Evolutionary conservation across 2,888 invertebrate species (phyloP), one percentile per base, ranked within the genome.

Genomic region (Drosophila seclusa): DNA sequence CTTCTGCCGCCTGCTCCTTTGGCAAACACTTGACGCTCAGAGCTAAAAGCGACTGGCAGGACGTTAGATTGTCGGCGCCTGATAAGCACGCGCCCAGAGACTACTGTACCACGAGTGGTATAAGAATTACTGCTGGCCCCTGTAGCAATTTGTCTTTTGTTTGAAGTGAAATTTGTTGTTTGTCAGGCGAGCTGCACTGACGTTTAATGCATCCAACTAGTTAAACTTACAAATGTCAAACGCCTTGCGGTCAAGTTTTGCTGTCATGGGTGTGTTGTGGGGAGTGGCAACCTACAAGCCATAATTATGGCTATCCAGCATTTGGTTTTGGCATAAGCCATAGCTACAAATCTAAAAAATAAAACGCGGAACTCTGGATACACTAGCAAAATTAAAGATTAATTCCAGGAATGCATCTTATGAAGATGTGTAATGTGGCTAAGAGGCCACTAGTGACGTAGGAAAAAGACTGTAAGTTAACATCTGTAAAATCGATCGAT

Each of bases 81-180:
- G 89, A 83, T 86, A 80, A 52, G 38, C 29, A 13, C 36, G 45
- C 58, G 49, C 38, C 52, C 55, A 42, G 58, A 68, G 64, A 69
- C 38, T 55, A 24, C 16, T 45, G 24, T 24, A 8, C 45, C 1
- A 16, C 27, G 36, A 54, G 11, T 36, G 24, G 18, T 10, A 53
- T 18, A 55, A 29, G 38, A 55, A 38, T 52, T 69, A 76, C 53
- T 62, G 32, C 64, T 74, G 63, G 55, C 48, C 78, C 83, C 84
- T 65, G 75, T 58, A 75, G 90, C 90, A 86, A 86, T 86, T 86
- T 86, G 86, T 90, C 89, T 85, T 85, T 90, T 88, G 88, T 89
- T 86, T 86, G 85, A 85, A 85, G 90, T 87, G 76, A 87, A 87
- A 85, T 86, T 86, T 86, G 89, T 77, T 84, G 84, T 87, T 89